A percentile compares a stretch with the other conserved stretches of the same genome.
Evolutionary conservation across 2,888 invertebrate species (phyloP).

Genomic region (Apotomis capreana): DNA sequence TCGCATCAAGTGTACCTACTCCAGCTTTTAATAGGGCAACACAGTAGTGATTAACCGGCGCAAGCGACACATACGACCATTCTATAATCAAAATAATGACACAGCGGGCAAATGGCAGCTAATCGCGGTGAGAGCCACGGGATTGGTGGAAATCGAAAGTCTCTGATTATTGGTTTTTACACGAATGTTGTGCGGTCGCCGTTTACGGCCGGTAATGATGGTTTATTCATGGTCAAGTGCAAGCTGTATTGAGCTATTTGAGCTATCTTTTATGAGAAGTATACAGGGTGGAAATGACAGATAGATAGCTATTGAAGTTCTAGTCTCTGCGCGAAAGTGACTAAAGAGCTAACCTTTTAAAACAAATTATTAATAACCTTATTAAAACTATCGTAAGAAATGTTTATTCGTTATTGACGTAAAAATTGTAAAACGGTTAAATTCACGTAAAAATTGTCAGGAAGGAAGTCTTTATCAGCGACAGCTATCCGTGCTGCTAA

Average conservation of each 20-base stretch:
- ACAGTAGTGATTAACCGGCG: constrained; percentile 21
- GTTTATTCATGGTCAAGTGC: constrained; percentile 47
- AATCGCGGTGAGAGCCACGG: constrained; percentile 56
- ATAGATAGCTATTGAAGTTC: no score
- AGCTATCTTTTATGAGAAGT: no score
- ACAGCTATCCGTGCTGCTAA: no score
- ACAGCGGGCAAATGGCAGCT: constrained; percentile 46
- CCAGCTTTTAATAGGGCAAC: constrained; percentile 12
- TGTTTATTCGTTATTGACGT: no score
- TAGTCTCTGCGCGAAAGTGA: no score
- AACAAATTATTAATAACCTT: no score
- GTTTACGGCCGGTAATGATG: constrained; percentile 51
- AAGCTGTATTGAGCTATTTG: constrained; percentile 6
- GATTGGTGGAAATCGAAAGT: constrained; percentile 67
- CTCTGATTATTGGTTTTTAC: constrained; percentile 58
- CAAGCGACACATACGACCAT: constrained; percentile 32
- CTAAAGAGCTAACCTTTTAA: no score
- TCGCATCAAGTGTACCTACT: constrained; percentile 3
- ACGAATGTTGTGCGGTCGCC: constrained; percentile 45
- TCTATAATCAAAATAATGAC: constrained; percentile 46
- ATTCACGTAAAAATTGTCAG: no score
- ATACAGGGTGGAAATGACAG: no score
- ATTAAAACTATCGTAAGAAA: no score
- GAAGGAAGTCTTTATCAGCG: no score
- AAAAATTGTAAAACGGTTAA: no score